Percentiles rank a stretch among this genome's conserved stretches.
Conservation (phyloP, 37 sponge, comb jelly and placozoan genomes). For the Dysidea cf. avara region DNA sequence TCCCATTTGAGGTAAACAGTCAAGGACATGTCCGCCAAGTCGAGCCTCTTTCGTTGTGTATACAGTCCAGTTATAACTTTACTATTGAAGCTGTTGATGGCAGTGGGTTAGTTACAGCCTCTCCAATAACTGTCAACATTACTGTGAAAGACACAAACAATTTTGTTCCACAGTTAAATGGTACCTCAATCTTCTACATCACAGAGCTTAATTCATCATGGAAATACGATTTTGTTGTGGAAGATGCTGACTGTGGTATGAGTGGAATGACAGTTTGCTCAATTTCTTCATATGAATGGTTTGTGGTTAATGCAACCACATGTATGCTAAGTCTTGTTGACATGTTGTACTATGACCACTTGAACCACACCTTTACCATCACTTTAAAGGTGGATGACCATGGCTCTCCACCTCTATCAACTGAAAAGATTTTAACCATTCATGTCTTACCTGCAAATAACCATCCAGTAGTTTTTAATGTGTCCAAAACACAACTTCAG, state of each 20-base stretch:
- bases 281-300: background rate
- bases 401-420: conserved; percentile 25
- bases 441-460: conserved; percentile 1
- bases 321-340: conserved; percentile 14
- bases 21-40: conserved; percentile 19
- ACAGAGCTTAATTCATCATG: background rate
- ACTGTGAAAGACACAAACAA: conserved; percentile 39
- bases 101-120: conserved; percentile 36
- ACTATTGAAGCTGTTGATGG: conserved; percentile 57
- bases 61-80: conserved; percentile 31
- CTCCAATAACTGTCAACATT: conserved; percentile 44
- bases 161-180: conserved; percentile 36
- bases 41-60: conserved; percentile 28
- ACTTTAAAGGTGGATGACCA: conserved; percentile 19
- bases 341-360: background rate
- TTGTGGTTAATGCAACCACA: conserved; percentile 15
- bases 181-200: background rate
- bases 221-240: background rate
- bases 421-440: background rate
- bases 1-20: conserved; percentile 31
- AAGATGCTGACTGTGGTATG: conserved; percentile 50
- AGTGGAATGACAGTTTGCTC: conserved; percentile 39
- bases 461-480: conserved; percentile 4
- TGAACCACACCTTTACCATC: background rate
- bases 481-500: conserved; percentile 6